Evolutionary conservation across 2,797 vertebrate species (phyloP), one percentile per base, ranked within the genome.

Genomic region (Furcifer pardalis): DNA sequence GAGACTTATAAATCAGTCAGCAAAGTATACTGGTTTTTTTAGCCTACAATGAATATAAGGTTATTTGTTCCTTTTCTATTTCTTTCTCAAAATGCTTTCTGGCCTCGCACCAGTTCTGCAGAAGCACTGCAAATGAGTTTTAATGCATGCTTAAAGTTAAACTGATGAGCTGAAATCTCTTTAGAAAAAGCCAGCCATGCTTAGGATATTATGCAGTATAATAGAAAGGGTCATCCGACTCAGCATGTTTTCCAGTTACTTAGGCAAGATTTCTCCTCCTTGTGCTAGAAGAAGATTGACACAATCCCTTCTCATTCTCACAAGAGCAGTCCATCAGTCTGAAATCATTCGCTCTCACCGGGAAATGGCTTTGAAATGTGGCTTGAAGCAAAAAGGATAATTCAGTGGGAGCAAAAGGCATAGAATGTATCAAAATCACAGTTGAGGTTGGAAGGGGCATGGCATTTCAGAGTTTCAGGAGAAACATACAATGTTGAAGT

Each of bases 331-430:
- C 63, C 88, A 68, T 85, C 81, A 79, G 13, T 49, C 63, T 89
- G n/a, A 69, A 88, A 77, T 90, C 35, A 79, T 74, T 89, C 82
- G 27, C 4, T 73, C 89, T 87, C 72, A 69, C 86, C 85, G 88
- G 92, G 84, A 90, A 93, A 89, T 62, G 87, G n/a, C 72, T 91
- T 91, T 86, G 72, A 84, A 40, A 87, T 92, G 86, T 89, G 86
- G 62, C 10, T 60, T 52, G 44, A 87, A 62, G 60, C 66, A 30
- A 91, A 59, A 84, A n/a, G 65, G n/a, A 83, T 79, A 37, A 21
- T 79, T 8, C 75, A 75, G 87, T 73, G 87, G 68, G 44, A 78
- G 74, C n/a, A 65, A 46, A 27, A 74, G 15, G 49, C 15, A 12
- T 32, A 30, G 83, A 7, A 59, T 66, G 44, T n/a, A 4, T 60